Base-by-base conservation (phyloP, 2,888 invertebrate species). In the Archips crataeganus region DNA sequence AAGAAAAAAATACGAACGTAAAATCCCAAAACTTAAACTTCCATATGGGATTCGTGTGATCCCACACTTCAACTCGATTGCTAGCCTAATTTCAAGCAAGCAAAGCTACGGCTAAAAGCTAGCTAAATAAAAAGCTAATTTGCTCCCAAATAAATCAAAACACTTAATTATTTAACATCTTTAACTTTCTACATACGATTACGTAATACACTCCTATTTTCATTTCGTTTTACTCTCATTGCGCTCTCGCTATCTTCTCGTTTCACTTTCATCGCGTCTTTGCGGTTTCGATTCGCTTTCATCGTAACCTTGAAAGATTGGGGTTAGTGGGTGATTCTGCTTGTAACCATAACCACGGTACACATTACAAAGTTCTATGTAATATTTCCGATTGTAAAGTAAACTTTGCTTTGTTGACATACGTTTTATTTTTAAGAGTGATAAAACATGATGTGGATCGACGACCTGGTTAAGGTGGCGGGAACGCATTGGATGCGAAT, bases 251-350 rank as follows among this genome's bases (percentile, higher is more conserved):
- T 78, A 69, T 78, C 75, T 69, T 71, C 76, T 75, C 45, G 34
- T 59, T 61, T 70, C 64, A 39, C 73, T 70, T 49, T 70, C 67
- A 64, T 63, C 32, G 36, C 68, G 23, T 23, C 61, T 74, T 70
- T 74, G 60, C 63, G 13, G 45, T 61, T 70, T 42, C 23, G 67
- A 64, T 71, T 70, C 59, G 39, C 73, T 73, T 62, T 70, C 73
- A 39, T 61, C 32, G 54, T 54, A 75, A 68, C 76, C 77, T 76
- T 77, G 75, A 64, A 34, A 62, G 13, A 78, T 75, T 63, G 61
- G 59, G 77, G 80, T 77, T 74, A 77, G 63, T 76, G 57, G 77
- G 78, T 23, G 51, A 15, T 57, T 68, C 49, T 36, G 32, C 70
- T 49, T 57, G 23, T 49, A 32, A 57, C 32, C 57, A 32, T 32